Base-by-base conservation (phyloP, 2,113 vertebrate species). In the Pedionomus torquatus region DNA sequence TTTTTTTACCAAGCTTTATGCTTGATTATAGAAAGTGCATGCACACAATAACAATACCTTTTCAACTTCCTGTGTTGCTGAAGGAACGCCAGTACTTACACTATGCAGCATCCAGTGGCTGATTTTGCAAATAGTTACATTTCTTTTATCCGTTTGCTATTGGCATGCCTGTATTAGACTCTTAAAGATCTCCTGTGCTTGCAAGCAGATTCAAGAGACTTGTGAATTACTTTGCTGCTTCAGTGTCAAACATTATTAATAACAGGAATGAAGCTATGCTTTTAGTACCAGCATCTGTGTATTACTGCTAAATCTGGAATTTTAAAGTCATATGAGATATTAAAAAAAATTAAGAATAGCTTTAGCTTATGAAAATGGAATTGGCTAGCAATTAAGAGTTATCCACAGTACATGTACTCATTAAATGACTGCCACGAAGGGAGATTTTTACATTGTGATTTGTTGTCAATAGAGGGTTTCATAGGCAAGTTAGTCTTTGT, bases 81-180 rank as follows among this genome's bases (percentile, higher is more conserved):
- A 86, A 89, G 24, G 54, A 81, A 66, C 60, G 21, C 2, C 14
- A 39, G 14, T 58, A 61, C 31, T 76, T 74, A 74, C 5, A 58
- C 2, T 81, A 9, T 25, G 3, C 31, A 87, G 26, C 5, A 71
- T 55, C 16, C 64, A 49, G 25, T 74, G 39, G 43, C 17, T 23
- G 23, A 39, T 58, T 82, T 76, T 89, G 18, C 20, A 54, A 52
- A 44, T 25, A 76, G 4, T 71, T 80, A 35, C 3, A 71, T 57
- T 87, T 89, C 11, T 79, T 85, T 65, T 18, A 39, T 37, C 2
- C 7, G 4, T 51, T 80, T 68, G 4, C 25, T 74, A 9, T 35
- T 35, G 25, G 7, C 11, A 51, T 17, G 5, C 0, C 0, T 28
- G 9, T 43, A 54, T 58, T 60, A 65, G 9, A 20, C 11, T 71